phyloP scores from a whole-genome alignment of 2,888 invertebrate genomes.

The Elmis aenea region DNA sequence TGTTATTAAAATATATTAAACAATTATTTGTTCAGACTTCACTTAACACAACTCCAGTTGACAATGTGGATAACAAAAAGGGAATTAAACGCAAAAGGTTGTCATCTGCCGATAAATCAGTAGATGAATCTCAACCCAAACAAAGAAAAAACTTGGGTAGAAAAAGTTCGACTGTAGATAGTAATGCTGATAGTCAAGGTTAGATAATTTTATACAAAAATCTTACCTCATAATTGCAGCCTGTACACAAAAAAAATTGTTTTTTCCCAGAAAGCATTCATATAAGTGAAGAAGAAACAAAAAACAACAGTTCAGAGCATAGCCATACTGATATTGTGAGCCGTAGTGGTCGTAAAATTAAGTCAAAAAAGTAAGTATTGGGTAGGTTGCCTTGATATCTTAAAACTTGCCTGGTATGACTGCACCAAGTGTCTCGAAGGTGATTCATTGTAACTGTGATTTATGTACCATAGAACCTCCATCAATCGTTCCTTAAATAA shows the following conservation, averaged over 20 bases:
- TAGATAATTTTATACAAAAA: too few species aligned
- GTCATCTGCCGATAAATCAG: constrained; percentile 1
- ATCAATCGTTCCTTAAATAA: too few species aligned
- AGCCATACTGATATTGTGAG: background rate
- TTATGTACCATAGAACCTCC: too few species aligned
- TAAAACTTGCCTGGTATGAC: too few species aligned
- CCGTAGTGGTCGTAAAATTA: constrained; percentile 68
- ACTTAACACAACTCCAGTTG: too few species aligned
- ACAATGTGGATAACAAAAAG: too few species aligned
- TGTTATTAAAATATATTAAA: background rate
- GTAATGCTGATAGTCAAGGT: too few species aligned
- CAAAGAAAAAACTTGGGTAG: background rate
- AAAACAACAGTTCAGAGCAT: constrained; percentile 26
- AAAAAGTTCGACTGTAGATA: background rate
- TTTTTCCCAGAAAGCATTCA: constrained; percentile 1
- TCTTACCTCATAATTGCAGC: too few species aligned
- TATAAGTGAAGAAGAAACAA: constrained; percentile 7
- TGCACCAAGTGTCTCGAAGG: too few species aligned
- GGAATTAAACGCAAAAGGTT: constrained; percentile 7
- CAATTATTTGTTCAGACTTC: background rate
- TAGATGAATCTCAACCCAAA: background rate
- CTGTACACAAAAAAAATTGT: too few species aligned
- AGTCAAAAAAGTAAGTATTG: constrained; percentile 61
- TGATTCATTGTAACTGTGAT: too few species aligned
- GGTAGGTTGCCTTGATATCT: too few species aligned